Base-by-base conservation (phyloP, 2,797 vertebrate genomes). In the Cuculus canorus region DNA sequence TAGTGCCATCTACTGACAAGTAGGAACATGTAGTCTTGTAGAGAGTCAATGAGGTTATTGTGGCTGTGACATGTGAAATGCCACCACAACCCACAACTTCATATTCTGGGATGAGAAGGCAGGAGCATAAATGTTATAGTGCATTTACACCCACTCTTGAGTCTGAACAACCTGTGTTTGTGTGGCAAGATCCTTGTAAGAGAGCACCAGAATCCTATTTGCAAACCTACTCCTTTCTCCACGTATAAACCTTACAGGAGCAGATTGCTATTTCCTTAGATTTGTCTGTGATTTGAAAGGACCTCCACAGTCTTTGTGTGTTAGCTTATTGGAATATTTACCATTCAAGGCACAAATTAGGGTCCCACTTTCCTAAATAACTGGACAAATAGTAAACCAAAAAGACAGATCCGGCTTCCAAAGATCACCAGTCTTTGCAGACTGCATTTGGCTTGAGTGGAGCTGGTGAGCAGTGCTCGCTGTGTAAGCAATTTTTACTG, bases 1-100 rank as follows among this genome's bases (percentile, higher is more conserved):
- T 57, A 84, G 95, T 92, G 92, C 95, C 96, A 93, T 81, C 95
- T 96, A 84, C 96, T 50, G 95, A 30, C 93, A 13, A 9, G n/a
- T 30, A 59, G 18, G 63, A 66, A 48, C 22, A 37, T 0, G 39
- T 5, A 35, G 65, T 56, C 39, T 53, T 21, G n/a, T 6, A 10
- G 33, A 5, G 53, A 53, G 65, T 70, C 92, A 50, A 5, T 10
- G 39, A 89, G 53, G 47, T 32, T 39, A 27, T 11, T 15, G 82
- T 37, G 5, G 35, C 37, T 17, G 84, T 13, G 68, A 39, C 35
- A 11, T 3, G 45, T 16, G 48, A 73, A 70, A 50, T 6, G 48
- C 88, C 93, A 35, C 37, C 60, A 14, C 71, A 52, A 48, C 78
- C 90, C 71, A 33, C 83, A 32, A 19, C 71, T 9, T 71, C 70